Conservation (phyloP, 2,113 vertebrate genomes). For the Oreochromis aureus region DNA sequence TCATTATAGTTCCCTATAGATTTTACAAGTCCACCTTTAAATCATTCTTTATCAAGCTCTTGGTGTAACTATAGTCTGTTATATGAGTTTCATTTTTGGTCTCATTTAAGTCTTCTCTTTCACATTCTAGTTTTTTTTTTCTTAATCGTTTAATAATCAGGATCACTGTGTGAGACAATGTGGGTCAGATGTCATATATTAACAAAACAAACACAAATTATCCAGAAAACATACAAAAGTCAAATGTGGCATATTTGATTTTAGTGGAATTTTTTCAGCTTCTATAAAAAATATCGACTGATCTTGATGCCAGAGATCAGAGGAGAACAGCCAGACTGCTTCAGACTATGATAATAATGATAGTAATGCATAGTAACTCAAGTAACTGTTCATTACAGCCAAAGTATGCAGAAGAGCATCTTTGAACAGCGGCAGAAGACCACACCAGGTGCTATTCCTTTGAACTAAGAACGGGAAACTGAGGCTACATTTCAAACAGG, state of each 20-base stretch:
- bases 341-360: no score
- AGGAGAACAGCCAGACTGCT: not conserved
- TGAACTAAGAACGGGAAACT: no score
- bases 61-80: not conserved
- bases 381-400: not conserved
- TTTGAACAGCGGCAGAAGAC: not conserved
- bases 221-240: not conserved
- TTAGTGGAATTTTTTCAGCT: not conserved
- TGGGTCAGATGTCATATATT: not conserved
- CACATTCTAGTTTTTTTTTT: not conserved
- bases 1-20: not conserved
- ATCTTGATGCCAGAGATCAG: not conserved
- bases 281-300: not conserved
- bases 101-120: not conserved
- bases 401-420: not conserved
- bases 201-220: not conserved
- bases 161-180: not conserved
- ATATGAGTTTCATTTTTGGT: not conserved
- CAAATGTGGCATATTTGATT: not conserved
- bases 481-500: no score
- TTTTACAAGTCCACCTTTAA: not conserved
- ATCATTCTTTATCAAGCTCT: not conserved
- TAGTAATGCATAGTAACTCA: not conserved
- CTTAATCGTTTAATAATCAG: not conserved
- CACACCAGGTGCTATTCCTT: not conserved